These are phyloP conservation scores for Amorpha juglandis DNA, from an alignment of 2,888 invertebrate species.

Conservation along the genomic window DNA sequence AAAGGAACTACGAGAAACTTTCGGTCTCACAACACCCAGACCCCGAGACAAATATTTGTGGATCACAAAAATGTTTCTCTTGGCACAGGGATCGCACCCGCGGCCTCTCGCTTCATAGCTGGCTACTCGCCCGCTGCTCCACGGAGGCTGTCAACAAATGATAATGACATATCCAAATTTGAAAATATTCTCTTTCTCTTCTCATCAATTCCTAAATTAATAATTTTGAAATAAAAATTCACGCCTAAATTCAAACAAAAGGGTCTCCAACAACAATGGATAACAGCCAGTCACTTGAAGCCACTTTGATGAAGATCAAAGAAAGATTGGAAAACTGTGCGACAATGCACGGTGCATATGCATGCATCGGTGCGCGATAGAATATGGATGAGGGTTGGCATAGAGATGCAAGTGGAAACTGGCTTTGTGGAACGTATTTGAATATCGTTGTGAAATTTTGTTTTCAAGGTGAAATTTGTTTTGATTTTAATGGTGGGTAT, in stretches of 20 bases:
- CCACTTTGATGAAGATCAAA: constrained; percentile 48
- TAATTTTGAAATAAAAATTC: constrained; percentile 8
- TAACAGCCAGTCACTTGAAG: constrained; percentile 37
- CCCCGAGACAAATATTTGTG: too few relatives aligned
- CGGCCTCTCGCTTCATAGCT: too few relatives aligned
- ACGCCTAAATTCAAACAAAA: constrained; percentile 17
- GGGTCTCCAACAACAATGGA: constrained; percentile 31
- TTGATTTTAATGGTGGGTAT: not conserved
- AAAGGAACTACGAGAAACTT: too few relatives aligned
- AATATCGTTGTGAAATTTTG: constrained; percentile 22
- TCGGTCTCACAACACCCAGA: too few relatives aligned
- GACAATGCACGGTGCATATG: constrained; percentile 40
- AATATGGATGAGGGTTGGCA: constrained; percentile 52
- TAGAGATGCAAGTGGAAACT: constrained; percentile 29
- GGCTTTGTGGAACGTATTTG: constrained; percentile 25
- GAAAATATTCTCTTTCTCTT: too few relatives aligned
- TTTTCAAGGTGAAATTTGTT: not conserved
- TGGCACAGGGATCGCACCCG: too few relatives aligned
- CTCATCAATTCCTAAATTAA: not conserved
- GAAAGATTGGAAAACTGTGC: constrained; percentile 42
- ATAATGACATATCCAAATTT: too few relatives aligned
- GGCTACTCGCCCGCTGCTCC: too few relatives aligned
- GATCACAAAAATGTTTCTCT: too few relatives aligned
- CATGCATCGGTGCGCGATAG: constrained; percentile 43
- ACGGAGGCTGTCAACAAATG: too few relatives aligned